A percentile compares a stretch with the other conserved stretches of the same genome.
These are phyloP conservation scores for Steinernema scapterisci DNA, from an alignment of 2,888 invertebrate species.

Conservation along the genomic window DNA sequence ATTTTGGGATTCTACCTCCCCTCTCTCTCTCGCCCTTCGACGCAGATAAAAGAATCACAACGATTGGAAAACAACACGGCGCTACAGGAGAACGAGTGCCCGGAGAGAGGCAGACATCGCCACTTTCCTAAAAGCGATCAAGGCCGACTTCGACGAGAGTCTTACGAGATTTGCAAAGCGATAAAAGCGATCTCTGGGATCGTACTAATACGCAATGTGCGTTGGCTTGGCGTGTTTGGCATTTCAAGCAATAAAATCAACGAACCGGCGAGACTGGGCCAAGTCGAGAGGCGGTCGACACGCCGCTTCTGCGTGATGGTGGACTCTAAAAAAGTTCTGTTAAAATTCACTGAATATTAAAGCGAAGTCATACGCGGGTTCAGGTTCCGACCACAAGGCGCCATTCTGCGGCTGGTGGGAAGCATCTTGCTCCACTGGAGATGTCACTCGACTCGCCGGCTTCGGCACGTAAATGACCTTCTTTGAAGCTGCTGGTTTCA, in stretches of 20 bases:
- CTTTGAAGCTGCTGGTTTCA: background rate
- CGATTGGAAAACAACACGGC: background rate
- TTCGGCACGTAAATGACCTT: constrained; percentile 7
- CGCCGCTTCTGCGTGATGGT: background rate
- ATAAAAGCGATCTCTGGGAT: background rate
- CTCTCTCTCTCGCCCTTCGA: background rate
- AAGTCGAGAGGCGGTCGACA: constrained; percentile 8
- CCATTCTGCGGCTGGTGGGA: background rate
- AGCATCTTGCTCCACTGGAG: background rate
- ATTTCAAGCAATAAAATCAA: background rate
- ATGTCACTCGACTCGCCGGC: constrained; percentile 14
- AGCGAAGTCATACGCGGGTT: background rate
- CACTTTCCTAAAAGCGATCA: constrained; percentile 9
- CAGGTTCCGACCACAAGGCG: background rate
- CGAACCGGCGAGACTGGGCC: background rate
- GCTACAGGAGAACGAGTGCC: background rate
- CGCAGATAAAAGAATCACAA: constrained; percentile 6
- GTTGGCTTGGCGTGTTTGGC: background rate
- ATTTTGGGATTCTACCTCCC: background rate
- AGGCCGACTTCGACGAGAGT: constrained; percentile 1
- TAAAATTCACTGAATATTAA: background rate
- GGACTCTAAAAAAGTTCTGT: background rate
- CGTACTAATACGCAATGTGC: background rate
- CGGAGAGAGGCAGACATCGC: background rate
- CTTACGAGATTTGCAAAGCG: constrained; percentile 8